Evolutionary conservation across 1,140 invertebrate genomes (phyloP).

Genomic region (Calliphora vicina): DNA sequence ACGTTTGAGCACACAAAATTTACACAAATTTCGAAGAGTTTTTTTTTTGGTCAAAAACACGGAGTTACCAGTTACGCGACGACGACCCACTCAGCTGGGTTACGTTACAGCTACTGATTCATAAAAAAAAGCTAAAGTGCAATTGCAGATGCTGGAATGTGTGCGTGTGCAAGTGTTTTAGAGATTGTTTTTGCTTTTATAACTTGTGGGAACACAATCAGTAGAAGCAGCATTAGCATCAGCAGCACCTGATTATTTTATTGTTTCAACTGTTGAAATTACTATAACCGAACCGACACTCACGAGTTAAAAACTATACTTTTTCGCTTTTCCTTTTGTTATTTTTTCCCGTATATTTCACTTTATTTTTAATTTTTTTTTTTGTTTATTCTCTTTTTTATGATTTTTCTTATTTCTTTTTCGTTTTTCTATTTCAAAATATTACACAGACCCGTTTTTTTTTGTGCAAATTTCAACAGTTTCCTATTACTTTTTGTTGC

Average conservation of each 20-base stretch:
- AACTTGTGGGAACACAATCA: neutral
- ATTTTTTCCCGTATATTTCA: neutral
- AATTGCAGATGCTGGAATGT: neutral
- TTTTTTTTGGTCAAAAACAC: neutral
- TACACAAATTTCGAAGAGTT: neutral
- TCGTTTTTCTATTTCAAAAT: neutral
- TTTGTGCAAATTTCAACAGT: neutral
- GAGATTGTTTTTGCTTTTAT: neutral
- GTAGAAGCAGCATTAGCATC: neutral
- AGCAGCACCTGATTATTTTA: constrained; percentile 8
- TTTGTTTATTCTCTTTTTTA: neutral
- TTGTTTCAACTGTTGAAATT: constrained; percentile 9
- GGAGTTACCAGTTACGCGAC: neutral
- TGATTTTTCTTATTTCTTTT: neutral
- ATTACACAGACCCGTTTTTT: neutral
- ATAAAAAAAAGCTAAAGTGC: neutral
- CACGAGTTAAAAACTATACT: neutral
- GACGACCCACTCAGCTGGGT: constrained; percentile 7
- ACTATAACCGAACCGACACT: neutral
- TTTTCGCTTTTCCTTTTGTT: neutral
- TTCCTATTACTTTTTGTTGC: neutral
- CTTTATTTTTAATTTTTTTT: neutral
- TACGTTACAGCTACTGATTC: neutral
- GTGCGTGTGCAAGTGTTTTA: no score
- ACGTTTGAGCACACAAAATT: neutral